phyloP scores from a whole-genome alignment of 1,140 invertebrate genomes.

The Archivesica marissinica region DNA sequence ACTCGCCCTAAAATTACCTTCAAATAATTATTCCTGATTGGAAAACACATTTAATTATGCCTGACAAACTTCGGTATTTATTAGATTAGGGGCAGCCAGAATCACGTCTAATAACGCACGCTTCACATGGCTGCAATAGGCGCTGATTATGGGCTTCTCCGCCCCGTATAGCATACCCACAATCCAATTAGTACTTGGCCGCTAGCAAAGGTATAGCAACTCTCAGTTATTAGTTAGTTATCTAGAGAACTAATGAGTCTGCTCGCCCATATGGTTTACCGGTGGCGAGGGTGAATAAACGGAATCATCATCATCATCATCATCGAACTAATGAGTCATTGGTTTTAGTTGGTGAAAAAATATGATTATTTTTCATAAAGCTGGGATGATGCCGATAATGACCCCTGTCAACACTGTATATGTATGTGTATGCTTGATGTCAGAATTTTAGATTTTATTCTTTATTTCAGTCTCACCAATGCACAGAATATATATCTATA shows the following conservation, averaged over 20 bases:
- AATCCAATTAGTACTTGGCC: slow-evolving; percentile 20
- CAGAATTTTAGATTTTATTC: too few relatives aligned
- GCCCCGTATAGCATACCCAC: slow-evolving; percentile 1
- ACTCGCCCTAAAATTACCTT: slow-evolving; percentile 10
- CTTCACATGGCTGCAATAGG: not conserved
- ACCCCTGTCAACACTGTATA: too few relatives aligned
- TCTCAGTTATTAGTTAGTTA: not conserved
- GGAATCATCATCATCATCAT: too few relatives aligned
- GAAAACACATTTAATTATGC: slow-evolving; percentile 50
- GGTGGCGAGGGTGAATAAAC: too few relatives aligned
- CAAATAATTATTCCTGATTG: slow-evolving; percentile 35
- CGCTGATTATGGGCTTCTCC: not conserved
- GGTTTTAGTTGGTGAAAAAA: too few relatives aligned
- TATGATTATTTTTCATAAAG: too few relatives aligned
- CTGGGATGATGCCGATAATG: too few relatives aligned
- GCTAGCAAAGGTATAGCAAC: not conserved
- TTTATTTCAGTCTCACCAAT: too few relatives aligned
- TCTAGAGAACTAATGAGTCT: not conserved
- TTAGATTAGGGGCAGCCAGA: slow-evolving; percentile 32
- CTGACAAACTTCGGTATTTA: slow-evolving; percentile 8
- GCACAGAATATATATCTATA: too few relatives aligned
- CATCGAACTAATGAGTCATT: too few relatives aligned
- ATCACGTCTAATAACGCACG: slow-evolving; percentile 2
- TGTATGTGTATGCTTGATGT: too few relatives aligned
- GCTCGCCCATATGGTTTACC: too few relatives aligned